Percentiles rank a stretch among this genome's conserved stretches.
Conservation (phyloP, 1,140 invertebrate species). For the Telenomus remus region DNA sequence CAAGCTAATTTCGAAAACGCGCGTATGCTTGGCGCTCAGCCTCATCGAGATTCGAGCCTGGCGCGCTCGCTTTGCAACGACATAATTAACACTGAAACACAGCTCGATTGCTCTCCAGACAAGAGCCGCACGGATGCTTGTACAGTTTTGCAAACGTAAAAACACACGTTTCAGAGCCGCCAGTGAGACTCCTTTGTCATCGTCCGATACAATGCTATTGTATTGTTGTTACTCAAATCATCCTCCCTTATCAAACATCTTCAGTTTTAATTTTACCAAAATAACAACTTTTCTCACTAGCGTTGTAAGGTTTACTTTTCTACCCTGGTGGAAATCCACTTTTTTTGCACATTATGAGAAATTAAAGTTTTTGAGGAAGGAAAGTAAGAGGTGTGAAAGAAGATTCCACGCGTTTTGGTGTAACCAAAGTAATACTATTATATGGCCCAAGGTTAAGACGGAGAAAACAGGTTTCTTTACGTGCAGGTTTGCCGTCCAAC, state of each 20-base stretch:
- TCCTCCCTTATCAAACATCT: no score
- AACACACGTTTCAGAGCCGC: slow-evolving; percentile 5
- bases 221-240: not conserved
- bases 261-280: no score
- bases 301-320: no score
- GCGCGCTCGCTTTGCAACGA: not conserved
- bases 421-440: slow-evolving; percentile 22
- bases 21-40: no score
- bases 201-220: slow-evolving; percentile 26
- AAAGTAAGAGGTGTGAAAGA: not conserved
- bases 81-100: slow-evolving; percentile 28
- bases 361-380: no score
- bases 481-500: slow-evolving; percentile 33
- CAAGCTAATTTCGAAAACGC: no score
- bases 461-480: slow-evolving; percentile 49
- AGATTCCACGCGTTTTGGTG: not conserved
- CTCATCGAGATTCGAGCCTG: no score
- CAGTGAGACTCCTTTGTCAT: slow-evolving; percentile 30
- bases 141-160: slow-evolving; percentile 26
- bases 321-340: no score
- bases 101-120: slow-evolving; percentile 23
- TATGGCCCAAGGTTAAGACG: slow-evolving; percentile 46
- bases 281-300: no score
- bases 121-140: slow-evolving; percentile 14
- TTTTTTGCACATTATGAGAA: no score